Evolutionary conservation across 2,113 vertebrate species (phyloP).

Genomic region (Silurus glanis): DNA sequence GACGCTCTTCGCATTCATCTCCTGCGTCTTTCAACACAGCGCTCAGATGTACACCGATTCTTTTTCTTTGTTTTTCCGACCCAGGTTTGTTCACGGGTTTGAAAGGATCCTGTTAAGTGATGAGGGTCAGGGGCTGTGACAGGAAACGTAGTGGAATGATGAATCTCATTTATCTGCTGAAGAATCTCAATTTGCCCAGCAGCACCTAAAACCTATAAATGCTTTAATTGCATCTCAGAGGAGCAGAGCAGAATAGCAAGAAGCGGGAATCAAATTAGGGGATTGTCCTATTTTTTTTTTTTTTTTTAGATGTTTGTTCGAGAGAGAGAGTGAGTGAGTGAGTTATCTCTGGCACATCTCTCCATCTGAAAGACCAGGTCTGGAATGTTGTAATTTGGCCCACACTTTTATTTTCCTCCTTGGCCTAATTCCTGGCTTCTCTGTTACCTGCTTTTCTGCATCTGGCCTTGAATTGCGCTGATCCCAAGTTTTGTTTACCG

Average conservation of each 20-base stretch:
- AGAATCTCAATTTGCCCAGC: slow-evolving; percentile 76
- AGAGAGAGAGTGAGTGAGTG: neutral
- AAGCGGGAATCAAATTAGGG: slow-evolving; percentile 76
- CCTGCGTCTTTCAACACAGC: slow-evolving; percentile 57
- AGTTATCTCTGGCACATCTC: slow-evolving; percentile 2
- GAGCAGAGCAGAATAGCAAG: slow-evolving; percentile 58
- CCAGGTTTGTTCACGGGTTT: slow-evolving; percentile 50
- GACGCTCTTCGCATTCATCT: slow-evolving; percentile 55
- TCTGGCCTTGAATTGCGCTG: slow-evolving; percentile 30
- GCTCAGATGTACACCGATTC: slow-evolving; percentile 56
- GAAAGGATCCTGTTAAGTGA: slow-evolving; percentile 56
- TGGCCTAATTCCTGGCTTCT: neutral
- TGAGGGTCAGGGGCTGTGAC: slow-evolving; percentile 66
- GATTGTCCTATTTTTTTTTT: slow-evolving; percentile 76
- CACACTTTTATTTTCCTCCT: neutral
- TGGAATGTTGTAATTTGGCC: slow-evolving; percentile 3
- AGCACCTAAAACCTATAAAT: slow-evolving; percentile 77
- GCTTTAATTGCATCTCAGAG: slow-evolving; percentile 80
- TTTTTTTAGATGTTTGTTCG: slow-evolving; percentile 34
- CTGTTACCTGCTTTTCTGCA: slow-evolving; percentile 14
- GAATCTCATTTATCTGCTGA: slow-evolving; percentile 77
- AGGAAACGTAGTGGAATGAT: slow-evolving; percentile 75
- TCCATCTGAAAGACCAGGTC: neutral
- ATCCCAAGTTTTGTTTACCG: slow-evolving; percentile 10
- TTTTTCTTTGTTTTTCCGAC: slow-evolving; percentile 37